A percentile compares a stretch with the other conserved stretches of the same genome.
Evolutionary conservation across 2,113 vertebrate genomes (phyloP).

Genomic region (Elanoides forficatus): DNA sequence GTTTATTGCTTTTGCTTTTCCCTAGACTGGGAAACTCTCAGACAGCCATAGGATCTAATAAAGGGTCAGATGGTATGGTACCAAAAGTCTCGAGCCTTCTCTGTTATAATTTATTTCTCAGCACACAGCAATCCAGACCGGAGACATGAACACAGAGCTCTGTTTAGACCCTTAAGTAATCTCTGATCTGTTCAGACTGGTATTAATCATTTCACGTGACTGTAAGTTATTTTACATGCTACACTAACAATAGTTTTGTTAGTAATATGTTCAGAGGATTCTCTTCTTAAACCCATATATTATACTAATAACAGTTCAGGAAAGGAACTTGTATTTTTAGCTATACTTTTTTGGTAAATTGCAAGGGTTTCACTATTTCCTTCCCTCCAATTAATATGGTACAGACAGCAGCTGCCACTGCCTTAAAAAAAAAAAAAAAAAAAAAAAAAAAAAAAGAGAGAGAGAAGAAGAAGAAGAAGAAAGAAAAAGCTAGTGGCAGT

Average conservation of each 20-base stretch:
- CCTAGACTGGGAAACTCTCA: neutral
- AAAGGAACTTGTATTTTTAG: neutral
- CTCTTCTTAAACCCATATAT: neutral
- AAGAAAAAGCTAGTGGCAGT: neutral
- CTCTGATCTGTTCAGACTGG: neutral
- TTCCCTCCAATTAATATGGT: neutral
- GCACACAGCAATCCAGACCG: neutral
- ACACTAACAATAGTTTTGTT: neutral
- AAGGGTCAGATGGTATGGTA: neutral
- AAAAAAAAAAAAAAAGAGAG: neutral
- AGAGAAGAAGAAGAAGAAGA: no score
- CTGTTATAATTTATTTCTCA: neutral
- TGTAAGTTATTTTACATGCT: neutral
- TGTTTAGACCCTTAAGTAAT: neutral
- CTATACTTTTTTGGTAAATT: neutral
- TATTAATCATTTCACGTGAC: neutral
- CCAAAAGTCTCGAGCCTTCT: neutral
- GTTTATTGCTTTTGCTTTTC: neutral
- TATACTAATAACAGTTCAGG: neutral
- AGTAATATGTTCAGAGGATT: neutral
- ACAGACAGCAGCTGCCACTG: neutral
- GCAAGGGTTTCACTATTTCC: constrained; percentile 29
- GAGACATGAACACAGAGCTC: neutral
- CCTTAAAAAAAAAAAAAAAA: neutral
- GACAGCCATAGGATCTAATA: neutral